Evolutionary conservation across 2,113 vertebrate species (phyloP), one percentile per base, ranked within the genome.

Genomic region (Charina bottae): DNA sequence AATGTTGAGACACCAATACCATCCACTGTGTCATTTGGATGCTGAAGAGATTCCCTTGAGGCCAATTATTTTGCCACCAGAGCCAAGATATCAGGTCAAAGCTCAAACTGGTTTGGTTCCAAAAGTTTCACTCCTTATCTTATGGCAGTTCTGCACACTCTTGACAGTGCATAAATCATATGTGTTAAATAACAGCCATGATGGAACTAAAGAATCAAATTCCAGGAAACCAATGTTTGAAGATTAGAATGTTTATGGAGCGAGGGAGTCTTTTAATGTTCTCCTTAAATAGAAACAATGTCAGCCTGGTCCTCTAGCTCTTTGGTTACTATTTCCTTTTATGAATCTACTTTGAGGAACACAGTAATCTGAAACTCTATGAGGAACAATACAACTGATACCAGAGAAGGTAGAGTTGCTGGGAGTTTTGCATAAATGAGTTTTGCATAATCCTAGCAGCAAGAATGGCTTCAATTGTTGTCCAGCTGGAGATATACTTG

Each of bases 271-370:
- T 92, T 93, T 95, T 90, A 92, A 94, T 93, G 68, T 85, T 78
- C 11, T 92, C 91, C 93, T 94, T 95, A 90, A 93, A 94, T 94
- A 90, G 90, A 94, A 94, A 11, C 0, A 0, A 0, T 83, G 94
- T 96, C 93, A 78, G 89, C 90, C 85, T 64, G 90, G 85, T 92
- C 85, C 42, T 56, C 86, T 91, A 72, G 56, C 88, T 90, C 93
- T 94, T 92, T 92, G 90, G 84, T 93, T 95, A 94, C 95, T 49
- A 83, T 92, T 95, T 94, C 88, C 78, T 49, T 92, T 95, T 94
- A 90, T 89, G 87, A 91, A 86, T 96, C 93, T 93, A 93, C 94
- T 96, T 96, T 95, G 94, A 96, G 96, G 83, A 94, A 90, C 91
- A 90, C 24, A 89, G 93, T 94, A 93, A 95, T 90, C 83, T 93